phyloP scores from a whole-genome alignment of 2,797 vertebrate genomes.

The Lepidocolaptes lacrymiger region DNA sequence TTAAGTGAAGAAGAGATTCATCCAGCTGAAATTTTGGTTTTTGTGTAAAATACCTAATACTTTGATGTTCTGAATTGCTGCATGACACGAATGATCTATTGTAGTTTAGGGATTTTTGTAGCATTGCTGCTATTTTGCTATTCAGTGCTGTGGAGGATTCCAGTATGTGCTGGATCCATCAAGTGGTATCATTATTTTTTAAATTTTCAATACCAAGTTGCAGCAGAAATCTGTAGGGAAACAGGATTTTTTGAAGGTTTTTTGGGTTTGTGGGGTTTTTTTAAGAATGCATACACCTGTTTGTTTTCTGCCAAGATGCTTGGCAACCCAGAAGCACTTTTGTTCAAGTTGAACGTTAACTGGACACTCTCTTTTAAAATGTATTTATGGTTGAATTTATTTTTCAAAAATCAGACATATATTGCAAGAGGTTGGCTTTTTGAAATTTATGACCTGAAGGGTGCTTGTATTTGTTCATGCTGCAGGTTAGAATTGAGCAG shows the following conservation, averaged over 20 bases:
- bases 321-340: not conserved
- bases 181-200: not conserved
- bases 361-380: not conserved
- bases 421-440: not conserved
- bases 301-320: not conserved
- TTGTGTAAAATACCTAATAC: not conserved
- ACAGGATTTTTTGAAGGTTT: not conserved
- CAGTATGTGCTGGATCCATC: not conserved
- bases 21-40: not conserved
- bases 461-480: slow-evolving; percentile 1
- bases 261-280: not conserved
- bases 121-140: not conserved
- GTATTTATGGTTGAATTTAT: not conserved
- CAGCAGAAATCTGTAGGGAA: not conserved
- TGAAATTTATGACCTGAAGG: not conserved
- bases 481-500: slow-evolving; percentile 95
- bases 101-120: not conserved
- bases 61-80: not conserved
- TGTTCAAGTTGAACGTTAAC: not conserved
- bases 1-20: not conserved
- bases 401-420: not conserved
- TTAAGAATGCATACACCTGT: not conserved
- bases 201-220: not conserved
- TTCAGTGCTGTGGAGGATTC: not conserved
- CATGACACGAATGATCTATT: not conserved